Evolutionary conservation across 2,888 invertebrate genomes (phyloP).

Genomic region (Drosophila austrosaltans): DNA sequence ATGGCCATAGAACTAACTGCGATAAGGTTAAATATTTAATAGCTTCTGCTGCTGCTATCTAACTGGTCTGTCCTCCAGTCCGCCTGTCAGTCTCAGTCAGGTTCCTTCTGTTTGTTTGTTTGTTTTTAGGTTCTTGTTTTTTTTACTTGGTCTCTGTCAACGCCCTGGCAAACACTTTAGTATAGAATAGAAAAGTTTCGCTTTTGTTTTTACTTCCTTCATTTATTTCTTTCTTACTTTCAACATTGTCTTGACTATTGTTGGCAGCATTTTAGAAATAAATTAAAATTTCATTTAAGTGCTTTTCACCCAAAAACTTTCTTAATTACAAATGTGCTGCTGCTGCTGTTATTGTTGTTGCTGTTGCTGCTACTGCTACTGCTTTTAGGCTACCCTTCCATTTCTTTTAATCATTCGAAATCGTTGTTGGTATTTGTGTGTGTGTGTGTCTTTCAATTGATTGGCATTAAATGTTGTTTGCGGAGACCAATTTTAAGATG

Average conservation of each 20-base stretch:
- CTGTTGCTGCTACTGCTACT: slow-evolving; percentile 47
- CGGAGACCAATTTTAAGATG: slow-evolving; percentile 20
- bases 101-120: slow-evolving; percentile 21
- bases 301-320: slow-evolving; percentile 69
- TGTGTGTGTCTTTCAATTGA: slow-evolving; percentile 38
- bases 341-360: slow-evolving; percentile 17
- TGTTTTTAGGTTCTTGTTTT: background rate
- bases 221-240: slow-evolving; percentile 32
- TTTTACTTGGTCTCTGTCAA: slow-evolving; percentile 52
- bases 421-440: background rate
- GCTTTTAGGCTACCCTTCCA: slow-evolving; percentile 25
- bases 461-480: slow-evolving; percentile 31
- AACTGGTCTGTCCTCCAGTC: slow-evolving; percentile 34
- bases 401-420: background rate
- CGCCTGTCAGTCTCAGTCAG: slow-evolving; percentile 28
- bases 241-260: slow-evolving; percentile 43
- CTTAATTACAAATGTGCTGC: slow-evolving; percentile 74
- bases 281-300: slow-evolving; percentile 77
- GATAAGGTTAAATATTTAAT: slow-evolving; percentile 77
- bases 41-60: slow-evolving; percentile 40
- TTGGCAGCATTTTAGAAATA: slow-evolving; percentile 70
- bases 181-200: slow-evolving; percentile 51
- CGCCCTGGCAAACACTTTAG: slow-evolving; percentile 59
- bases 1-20: slow-evolving; percentile 43
- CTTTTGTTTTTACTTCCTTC: slow-evolving; percentile 39